Base-by-base conservation (phyloP, 1,140 invertebrate genomes). In the Samia ricini region DNA sequence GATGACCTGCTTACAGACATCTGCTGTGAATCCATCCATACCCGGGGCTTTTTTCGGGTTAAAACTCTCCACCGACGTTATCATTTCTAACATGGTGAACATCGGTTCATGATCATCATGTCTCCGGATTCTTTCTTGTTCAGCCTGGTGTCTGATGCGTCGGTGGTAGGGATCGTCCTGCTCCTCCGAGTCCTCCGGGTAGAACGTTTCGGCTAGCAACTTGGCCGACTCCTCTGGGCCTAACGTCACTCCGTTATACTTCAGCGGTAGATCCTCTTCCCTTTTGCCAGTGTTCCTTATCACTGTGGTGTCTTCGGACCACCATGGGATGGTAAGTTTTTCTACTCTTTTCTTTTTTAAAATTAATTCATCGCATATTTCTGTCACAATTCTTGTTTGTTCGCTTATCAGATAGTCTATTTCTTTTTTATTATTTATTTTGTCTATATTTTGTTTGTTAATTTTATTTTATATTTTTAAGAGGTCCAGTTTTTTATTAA, bases 161-260 rank as follows among this genome's bases (percentile, higher is more conserved):
- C 12, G 12, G 26, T 74, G 72, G 1, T 52, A 19, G 3, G 12
- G 15, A 7, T 33, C 64, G 6, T 72, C 72, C 0, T 12, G 12
- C 0, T 18, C 18, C 2, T 7, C 20, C 0, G 0, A 0, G 49
- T 76, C 70, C 4, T 63, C 50, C 0, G 69, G 66, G 55, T 61
- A 76, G 29, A 73, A 73, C 0, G 62, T 73, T 15, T 66, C 60
- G 0, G 74, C 68, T 2, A 70, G 26, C 5, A 60, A 21, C 2
- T 59, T 49, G 0, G 42, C 65, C 3, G 73, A 75, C n/a, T 61
- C 64, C 18, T 59, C 20, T 0, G 56, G 5, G 15, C 48, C 24
- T 4, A 68, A 49, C 2, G 1, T 18, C 4, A 20, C 33, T 0
- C 58, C 67, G 1, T 62, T 55, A 19, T 42, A 29, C 2, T 20